Percentiles rank a stretch among this genome's conserved stretches.
Evolutionary conservation across 2,113 vertebrate genomes (phyloP).

Genomic region (Tyrannus savana): DNA sequence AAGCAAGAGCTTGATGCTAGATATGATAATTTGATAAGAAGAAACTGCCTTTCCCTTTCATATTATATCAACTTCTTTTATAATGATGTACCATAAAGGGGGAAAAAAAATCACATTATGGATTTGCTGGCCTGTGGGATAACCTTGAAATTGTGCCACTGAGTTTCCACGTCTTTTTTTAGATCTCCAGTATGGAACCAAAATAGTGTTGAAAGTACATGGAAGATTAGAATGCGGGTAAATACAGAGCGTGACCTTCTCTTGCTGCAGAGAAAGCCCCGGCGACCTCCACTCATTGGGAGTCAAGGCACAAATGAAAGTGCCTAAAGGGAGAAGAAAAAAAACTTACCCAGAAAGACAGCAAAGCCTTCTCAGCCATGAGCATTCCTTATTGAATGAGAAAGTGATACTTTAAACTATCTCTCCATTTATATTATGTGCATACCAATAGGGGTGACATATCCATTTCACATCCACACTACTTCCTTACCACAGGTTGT

Average conservation of each 20-base stretch:
- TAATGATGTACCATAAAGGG: slow-evolving; percentile 29
- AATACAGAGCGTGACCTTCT: slow-evolving; percentile 31
- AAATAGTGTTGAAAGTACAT: slow-evolving; percentile 39
- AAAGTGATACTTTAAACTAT: not conserved
- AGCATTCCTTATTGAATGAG: slow-evolving; percentile 19
- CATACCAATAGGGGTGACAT: not conserved
- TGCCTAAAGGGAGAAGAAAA: not conserved
- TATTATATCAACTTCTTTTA: slow-evolving; percentile 22
- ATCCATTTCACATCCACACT: not conserved
- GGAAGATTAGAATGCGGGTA: slow-evolving; percentile 1
- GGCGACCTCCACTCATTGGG: not conserved
- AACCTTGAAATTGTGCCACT: slow-evolving; percentile 65
- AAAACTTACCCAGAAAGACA: not conserved
- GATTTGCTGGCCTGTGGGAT: slow-evolving; percentile 58
- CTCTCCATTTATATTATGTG: not conserved
- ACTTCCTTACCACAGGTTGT: not conserved
- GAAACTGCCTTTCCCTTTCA: slow-evolving; percentile 22
- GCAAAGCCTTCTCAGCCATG: not conserved
- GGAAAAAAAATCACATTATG: slow-evolving; percentile 42
- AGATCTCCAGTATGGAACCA: slow-evolving; percentile 26
- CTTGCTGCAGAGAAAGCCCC: slow-evolving; percentile 35
- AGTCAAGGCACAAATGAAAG: slow-evolving; percentile 27
- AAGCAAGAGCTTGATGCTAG: slow-evolving; percentile 38
- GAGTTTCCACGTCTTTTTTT: slow-evolving; percentile 43
- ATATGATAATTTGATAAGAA: slow-evolving; percentile 56